These are phyloP conservation scores for Patiria pectinifera DNA, from an alignment of 53 echinoderm and acorn worm genomes.

Conservation along the genomic window DNA sequence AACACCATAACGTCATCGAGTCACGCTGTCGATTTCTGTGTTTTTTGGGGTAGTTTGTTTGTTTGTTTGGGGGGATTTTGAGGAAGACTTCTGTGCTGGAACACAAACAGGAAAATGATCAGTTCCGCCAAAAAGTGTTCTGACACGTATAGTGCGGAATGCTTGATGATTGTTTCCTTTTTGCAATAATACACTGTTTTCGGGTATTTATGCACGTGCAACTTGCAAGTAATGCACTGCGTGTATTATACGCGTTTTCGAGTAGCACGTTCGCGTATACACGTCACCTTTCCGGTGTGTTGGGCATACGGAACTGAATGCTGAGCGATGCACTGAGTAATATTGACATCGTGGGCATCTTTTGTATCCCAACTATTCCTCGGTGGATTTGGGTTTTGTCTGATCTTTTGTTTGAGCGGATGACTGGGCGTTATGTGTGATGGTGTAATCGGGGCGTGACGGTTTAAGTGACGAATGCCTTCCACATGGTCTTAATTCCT, in stretches of 20 bases:
- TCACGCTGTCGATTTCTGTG: too few relatives aligned
- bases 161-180: background rate
- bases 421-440: background rate
- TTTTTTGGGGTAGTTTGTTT: background rate
- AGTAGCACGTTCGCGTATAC: too few relatives aligned
- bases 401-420: background rate
- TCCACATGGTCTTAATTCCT: background rate
- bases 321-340: background rate
- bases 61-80: background rate
- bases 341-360: background rate
- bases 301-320: too few relatives aligned
- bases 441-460: constrained; percentile 5
- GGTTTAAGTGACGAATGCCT: background rate
- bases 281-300: too few relatives aligned
- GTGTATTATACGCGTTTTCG: too few relatives aligned
- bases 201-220: too few relatives aligned
- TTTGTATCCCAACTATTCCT: background rate
- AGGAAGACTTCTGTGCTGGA: background rate
- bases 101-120: background rate
- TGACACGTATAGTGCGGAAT: background rate
- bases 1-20: too few relatives aligned
- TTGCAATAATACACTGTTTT: too few relatives aligned
- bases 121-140: background rate
- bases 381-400: background rate
- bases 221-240: too few relatives aligned